Evolutionary conservation across 2,888 invertebrate genomes (phyloP).

Genomic region (Sphaerophoria taeniata): DNA sequence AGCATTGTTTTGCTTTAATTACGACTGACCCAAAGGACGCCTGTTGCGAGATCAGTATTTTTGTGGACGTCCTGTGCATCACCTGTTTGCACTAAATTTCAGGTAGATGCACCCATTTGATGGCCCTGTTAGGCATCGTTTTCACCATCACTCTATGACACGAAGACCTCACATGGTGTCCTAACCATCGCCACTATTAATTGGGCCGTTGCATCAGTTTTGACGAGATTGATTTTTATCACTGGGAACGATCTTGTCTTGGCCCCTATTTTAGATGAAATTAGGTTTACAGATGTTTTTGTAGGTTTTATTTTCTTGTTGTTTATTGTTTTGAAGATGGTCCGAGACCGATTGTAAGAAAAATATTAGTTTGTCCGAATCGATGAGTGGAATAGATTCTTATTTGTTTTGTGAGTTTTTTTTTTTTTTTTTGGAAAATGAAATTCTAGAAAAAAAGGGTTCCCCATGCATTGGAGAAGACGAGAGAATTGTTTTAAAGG

Average conservation of each 20-base stretch:
- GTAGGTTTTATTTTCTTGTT: slow-evolving; percentile 18
- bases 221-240: slow-evolving; percentile 71
- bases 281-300: slow-evolving; percentile 80
- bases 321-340: slow-evolving; percentile 42
- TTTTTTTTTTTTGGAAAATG: neutral
- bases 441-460: slow-evolving; percentile 23
- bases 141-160: neutral
- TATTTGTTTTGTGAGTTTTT: slow-evolving; percentile 43
- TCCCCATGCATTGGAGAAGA: neutral
- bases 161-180: slow-evolving; percentile 70
- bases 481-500: slow-evolving; percentile 1
- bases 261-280: slow-evolving; percentile 78
- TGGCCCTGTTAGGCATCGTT: no score
- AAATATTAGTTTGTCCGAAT: slow-evolving; percentile 59
- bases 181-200: slow-evolving; percentile 67
- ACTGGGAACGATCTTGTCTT: slow-evolving; percentile 51
- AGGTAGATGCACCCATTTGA: slow-evolving; percentile 46
- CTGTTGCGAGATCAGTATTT: slow-evolving; percentile 55
- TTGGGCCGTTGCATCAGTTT: slow-evolving; percentile 70
- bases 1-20: slow-evolving; percentile 8
- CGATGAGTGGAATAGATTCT: slow-evolving; percentile 41
- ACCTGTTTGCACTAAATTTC: slow-evolving; percentile 73
- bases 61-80: slow-evolving; percentile 43
- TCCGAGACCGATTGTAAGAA: slow-evolving; percentile 28
- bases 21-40: slow-evolving; percentile 31